Conservation (phyloP, 1,140 invertebrate genomes). For the Dreissena polymorpha region DNA sequence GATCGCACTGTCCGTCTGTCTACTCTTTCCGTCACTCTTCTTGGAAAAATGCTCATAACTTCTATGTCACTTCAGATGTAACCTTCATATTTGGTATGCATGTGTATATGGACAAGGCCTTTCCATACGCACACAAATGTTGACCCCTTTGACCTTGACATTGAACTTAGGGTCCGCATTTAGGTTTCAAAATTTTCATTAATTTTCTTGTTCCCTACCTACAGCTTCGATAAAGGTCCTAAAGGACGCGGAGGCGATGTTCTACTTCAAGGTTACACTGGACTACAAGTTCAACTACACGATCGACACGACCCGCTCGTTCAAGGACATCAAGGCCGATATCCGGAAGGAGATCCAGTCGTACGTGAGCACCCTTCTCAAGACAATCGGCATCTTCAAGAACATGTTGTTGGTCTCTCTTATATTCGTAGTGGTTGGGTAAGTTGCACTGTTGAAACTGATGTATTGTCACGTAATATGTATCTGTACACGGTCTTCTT, state of each 20-base stretch:
- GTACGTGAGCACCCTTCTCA: constrained; percentile 55
- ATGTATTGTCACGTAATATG: not conserved
- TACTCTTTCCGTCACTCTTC: too few species aligned
- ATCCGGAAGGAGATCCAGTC: constrained; percentile 71
- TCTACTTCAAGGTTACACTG: constrained; percentile 77
- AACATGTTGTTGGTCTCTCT: constrained; percentile 67
- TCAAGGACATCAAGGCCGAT: constrained; percentile 67
- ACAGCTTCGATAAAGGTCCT: constrained; percentile 56
- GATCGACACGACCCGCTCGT: constrained; percentile 72
- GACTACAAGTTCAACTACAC: constrained; percentile 73
- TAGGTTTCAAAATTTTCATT: too few species aligned
- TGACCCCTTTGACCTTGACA: too few species aligned
- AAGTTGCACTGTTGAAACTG: constrained; percentile 14
- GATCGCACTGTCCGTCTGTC: too few species aligned
- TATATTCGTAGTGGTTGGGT: constrained; percentile 70
- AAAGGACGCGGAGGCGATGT: constrained; percentile 70
- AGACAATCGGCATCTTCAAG: constrained; percentile 60
- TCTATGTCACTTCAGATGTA: too few species aligned
- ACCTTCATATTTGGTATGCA: too few species aligned
- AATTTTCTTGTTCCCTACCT: not conserved
- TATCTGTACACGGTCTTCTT: too few species aligned
- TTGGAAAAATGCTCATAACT: too few species aligned
- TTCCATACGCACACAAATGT: too few species aligned
- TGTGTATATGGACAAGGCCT: too few species aligned
- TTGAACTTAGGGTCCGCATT: too few species aligned